Evolutionary conservation across 2,888 invertebrate species (phyloP), one percentile per base, ranked within the genome.

Genomic region (Drosophila pegasa): DNA sequence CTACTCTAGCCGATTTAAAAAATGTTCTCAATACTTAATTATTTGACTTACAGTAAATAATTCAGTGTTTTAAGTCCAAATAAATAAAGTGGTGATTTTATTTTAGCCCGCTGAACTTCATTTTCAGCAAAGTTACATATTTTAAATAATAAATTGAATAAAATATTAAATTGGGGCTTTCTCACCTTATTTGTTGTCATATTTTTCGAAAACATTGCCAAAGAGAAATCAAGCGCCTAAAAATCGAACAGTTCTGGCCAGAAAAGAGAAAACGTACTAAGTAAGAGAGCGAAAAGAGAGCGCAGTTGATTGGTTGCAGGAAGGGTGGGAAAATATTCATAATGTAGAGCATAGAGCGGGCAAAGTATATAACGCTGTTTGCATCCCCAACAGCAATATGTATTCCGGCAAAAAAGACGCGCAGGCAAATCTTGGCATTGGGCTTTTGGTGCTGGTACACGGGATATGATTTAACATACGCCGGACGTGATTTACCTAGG

Each of bases 341-440:
- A 35, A 48, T 18, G 27, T 31, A 33, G n/a, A 35, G 25, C 16
- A 38, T 29, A 16, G 22, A 25, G 16, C 9, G 29, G 29, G 18
- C 18, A n/a, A 20, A 38, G 75, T 68, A 68, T 14, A 68, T 45
- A 82, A 72, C 68, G 75, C 89, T 78, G 77, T 72, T 69, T 88
- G 78, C 90, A 89, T 89, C 90, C 90, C 88, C 90, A 89, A 88
- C 68, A 88, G 88, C 88, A 66, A 88, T 82, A 85, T 89, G 90
- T 87, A 82, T 74, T 78, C 80, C 65, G 89, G 90, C 85, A 70
- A 76, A 71, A 71, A 68, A 67, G 45, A 52, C 43, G 63, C 70
- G 40, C 45, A 38, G 59, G 48, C 52, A 50, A 66, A 57, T 54
- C 63, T 60, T 45, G 55, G 57, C 58, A 45, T 64, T 59, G 56